A percentile compares a stretch with the other conserved stretches of the same genome.
Conservation (phyloP, 2,797 vertebrate species). For the Agapornis canus region DNA sequence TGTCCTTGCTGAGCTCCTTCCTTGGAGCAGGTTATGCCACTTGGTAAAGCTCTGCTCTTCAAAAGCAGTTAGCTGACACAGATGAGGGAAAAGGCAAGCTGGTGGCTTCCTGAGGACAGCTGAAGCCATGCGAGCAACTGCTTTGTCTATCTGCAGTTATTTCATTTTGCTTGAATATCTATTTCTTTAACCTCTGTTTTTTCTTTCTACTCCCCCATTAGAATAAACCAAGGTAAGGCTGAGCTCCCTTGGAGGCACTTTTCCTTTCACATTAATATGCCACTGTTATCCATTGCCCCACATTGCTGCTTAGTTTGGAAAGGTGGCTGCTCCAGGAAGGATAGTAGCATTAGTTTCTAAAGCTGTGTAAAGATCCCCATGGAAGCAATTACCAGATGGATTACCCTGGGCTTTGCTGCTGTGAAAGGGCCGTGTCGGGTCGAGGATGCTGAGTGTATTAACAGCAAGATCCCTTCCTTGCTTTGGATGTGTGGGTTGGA, state of each 20-base stretch:
- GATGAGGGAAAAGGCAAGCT: not conserved
- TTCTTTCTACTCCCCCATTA: not conserved
- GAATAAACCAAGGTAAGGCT: not conserved
- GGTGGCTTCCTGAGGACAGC: not conserved
- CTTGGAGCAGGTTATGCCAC: not conserved
- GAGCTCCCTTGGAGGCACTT: not conserved
- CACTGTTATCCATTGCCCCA: not conserved
- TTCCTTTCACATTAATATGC: not conserved
- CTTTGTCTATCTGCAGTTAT: not conserved
- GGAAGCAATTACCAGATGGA: constrained; percentile 61
- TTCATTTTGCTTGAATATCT: not conserved
- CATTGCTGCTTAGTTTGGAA: not conserved
- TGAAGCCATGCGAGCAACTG: not conserved
- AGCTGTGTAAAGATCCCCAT: constrained; percentile 51
- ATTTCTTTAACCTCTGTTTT: not conserved
- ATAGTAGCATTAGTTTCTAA: constrained; percentile 41
- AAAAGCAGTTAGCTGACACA: not conserved
- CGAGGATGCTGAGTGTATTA: constrained; percentile 1
- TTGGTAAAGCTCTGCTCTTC: not conserved
- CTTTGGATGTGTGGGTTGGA: not conserved
- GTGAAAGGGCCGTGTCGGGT: not conserved
- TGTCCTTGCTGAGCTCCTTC: not conserved
- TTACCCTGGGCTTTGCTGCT: constrained; percentile 39
- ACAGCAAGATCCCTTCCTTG: not conserved
- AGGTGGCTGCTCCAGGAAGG: not conserved